A percentile compares a stretch with the other conserved stretches of the same genome.
These are phyloP conservation scores for Vulpes ferrilata DNA, from an alignment of 2,113 vertebrate species.

Conservation along the genomic window DNA sequence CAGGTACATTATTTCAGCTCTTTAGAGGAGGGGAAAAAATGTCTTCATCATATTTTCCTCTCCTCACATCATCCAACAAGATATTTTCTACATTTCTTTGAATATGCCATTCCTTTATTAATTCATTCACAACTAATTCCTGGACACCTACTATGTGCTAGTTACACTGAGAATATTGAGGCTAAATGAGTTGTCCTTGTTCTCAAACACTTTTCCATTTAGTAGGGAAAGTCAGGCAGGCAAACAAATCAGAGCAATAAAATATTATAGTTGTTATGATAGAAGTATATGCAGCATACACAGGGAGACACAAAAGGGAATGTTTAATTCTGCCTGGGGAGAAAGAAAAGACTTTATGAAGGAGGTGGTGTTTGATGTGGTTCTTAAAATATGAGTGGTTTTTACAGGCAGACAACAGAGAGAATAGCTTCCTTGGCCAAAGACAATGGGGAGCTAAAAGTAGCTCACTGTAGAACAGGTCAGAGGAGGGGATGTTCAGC, in stretches of 20 bases:
- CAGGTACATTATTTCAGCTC: constrained; percentile 45
- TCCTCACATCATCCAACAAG: background rate
- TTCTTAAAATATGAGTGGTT: constrained; percentile 56
- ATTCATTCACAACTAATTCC: background rate
- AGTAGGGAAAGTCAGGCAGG: background rate
- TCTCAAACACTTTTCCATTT: constrained; percentile 8
- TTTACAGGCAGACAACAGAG: background rate
- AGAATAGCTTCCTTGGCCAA: background rate
- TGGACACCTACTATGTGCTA: constrained; percentile 5
- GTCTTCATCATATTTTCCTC: background rate
- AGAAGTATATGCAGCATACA: background rate
- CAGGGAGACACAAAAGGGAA: background rate
- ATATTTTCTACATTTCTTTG: background rate
- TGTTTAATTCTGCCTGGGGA: constrained; percentile 52
- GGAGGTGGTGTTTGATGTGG: background rate
- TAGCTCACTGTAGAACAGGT: background rate
- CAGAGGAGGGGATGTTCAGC: background rate
- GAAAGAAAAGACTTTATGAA: constrained; percentile 41
- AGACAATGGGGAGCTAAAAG: background rate
- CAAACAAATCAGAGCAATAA: constrained; percentile 23
- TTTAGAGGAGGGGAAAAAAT: constrained; percentile 13
- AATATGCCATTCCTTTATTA: background rate
- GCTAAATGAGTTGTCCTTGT: background rate
- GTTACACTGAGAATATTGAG: background rate
- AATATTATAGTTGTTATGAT: constrained; percentile 28